phyloP scores from a whole-genome alignment of 2,888 invertebrate species.

The Keiferia lycopersicella region DNA sequence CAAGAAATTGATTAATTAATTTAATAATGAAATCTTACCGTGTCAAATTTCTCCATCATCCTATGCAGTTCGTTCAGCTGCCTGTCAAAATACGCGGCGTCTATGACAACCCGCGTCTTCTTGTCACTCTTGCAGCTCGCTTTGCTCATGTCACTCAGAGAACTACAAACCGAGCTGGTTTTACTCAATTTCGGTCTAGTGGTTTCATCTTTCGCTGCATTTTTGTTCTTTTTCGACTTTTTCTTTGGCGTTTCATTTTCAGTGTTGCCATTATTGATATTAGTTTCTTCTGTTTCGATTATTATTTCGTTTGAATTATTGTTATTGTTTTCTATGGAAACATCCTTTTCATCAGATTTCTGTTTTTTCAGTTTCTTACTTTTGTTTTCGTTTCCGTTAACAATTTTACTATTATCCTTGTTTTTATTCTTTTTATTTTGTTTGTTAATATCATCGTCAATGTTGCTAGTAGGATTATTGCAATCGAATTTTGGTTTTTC shows the following conservation, averaged over 20 bases:
- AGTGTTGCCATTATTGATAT: slow-evolving; percentile 2
- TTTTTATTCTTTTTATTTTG: slow-evolving; percentile 36
- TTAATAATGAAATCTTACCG: slow-evolving; percentile 44
- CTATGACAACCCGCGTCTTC: slow-evolving; percentile 40
- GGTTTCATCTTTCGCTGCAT: slow-evolving; percentile 29
- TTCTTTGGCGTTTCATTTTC: slow-evolving; percentile 32
- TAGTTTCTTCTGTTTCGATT: slow-evolving; percentile 31
- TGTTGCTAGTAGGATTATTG: slow-evolving; percentile 36
- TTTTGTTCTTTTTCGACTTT: slow-evolving; percentile 43
- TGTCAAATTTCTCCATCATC: slow-evolving; percentile 59
- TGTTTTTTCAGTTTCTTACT: slow-evolving; percentile 28
- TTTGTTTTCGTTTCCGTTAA: slow-evolving; percentile 22
- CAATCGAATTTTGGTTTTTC: slow-evolving; percentile 34
- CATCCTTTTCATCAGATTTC: slow-evolving; percentile 30
- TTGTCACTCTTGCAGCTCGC: slow-evolving; percentile 45
- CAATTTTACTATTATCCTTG: slow-evolving; percentile 28
- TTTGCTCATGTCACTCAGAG: slow-evolving; percentile 61
- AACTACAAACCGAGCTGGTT: slow-evolving; percentile 64
- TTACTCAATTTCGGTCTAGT: slow-evolving; percentile 50
- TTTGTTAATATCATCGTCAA: slow-evolving; percentile 32
- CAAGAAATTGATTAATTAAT: no score
- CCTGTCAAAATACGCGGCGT: slow-evolving; percentile 74
- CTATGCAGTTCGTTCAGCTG: slow-evolving; percentile 79
- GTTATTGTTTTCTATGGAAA: slow-evolving; percentile 10
- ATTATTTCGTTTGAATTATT: slow-evolving; percentile 17